These are phyloP conservation scores for Trididemnum clinides DNA, from an alignment of 23 tunicate genomes.

Conservation along the genomic window DNA sequence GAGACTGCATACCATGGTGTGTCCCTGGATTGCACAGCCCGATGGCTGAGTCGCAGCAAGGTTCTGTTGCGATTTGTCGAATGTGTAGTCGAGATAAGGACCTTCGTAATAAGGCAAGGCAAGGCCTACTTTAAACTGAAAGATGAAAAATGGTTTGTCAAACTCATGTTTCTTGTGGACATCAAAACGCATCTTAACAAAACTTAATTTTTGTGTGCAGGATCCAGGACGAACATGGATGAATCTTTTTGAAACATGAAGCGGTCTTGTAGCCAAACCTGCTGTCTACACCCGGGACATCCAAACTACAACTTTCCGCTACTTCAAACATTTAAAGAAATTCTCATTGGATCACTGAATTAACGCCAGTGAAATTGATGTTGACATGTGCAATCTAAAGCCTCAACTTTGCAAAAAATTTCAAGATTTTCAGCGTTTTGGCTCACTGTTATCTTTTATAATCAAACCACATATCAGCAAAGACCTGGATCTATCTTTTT, in stretches of 20 bases:
- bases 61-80: constrained; percentile 44
- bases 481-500: constrained; percentile 34
- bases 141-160: constrained; percentile 47
- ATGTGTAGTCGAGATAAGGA: constrained; percentile 44
- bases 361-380: constrained; percentile 6
- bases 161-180: constrained; percentile 44
- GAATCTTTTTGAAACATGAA: constrained; percentile 39
- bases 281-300: constrained; percentile 53
- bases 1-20: constrained; percentile 45
- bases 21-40: constrained; percentile 4
- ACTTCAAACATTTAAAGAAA: constrained; percentile 24
- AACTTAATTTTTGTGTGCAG: constrained; percentile 48
- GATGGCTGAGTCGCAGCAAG: constrained; percentile 35
- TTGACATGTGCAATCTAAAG: constrained; percentile 14
- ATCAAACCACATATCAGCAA: constrained; percentile 46
- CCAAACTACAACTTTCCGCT: constrained; percentile 48
- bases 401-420: constrained; percentile 25
- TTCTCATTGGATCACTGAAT: constrained; percentile 38
- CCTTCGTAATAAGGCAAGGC: constrained; percentile 33
- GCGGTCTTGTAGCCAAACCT: constrained; percentile 42
- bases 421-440: constrained; percentile 32
- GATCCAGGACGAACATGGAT: constrained; percentile 33
- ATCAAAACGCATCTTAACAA: constrained; percentile 36
- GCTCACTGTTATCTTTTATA: constrained; percentile 31
- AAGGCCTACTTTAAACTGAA: constrained; percentile 50